Evolutionary conservation across 2,888 invertebrate genomes (phyloP), one percentile per base, ranked within the genome.

Genomic region (Cartodere bifasciata): DNA sequence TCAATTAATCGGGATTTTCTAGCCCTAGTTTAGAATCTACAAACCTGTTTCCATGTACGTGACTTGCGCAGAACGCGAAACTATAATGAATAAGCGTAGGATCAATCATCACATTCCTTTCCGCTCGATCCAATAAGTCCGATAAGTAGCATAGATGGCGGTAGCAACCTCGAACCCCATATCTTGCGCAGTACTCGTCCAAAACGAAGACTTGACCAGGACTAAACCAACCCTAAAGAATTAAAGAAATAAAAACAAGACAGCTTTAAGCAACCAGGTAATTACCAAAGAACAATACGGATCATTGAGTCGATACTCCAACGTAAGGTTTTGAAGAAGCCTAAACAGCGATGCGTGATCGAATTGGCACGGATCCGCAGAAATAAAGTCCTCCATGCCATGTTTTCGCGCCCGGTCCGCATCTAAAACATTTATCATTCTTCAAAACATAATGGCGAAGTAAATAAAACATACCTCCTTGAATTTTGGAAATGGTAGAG

Each of bases 331-430:
- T 64, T 98, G 98, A 31, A 98, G 70, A 40, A 79, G 72, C 56
- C 82, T 84, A 65, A 98, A 98, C 34, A 95, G 65, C 41, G 79
- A 76, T 37, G 92, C 90, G 57, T 98, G 98, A 53, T 94, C 91
- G 62, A 88, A 94, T 61, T 83, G 85, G 60, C 94, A 92, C 1
- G 97, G 95, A 65, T 98, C 95, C n/a, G 95, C 94, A 52, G 91
- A 90, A 47, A 98, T 97, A 59, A 87, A 95, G 63, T 98, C 97
- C 57, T 98, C 98, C 88, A 98, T 91, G 25, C 98, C 97, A 57
- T 97, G 97, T 58, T 98, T 98, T 34, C 90, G 74, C 17, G 97
- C 97, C 56, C 92, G 79, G 56, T 94, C 92, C 27, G 88, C 85
- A 64, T 90, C 90, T 84, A 56, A 15, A 61, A 57, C 6, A 20